Conservation (phyloP, 2,113 vertebrate species). For the Peromyscus polionotus region DNA sequence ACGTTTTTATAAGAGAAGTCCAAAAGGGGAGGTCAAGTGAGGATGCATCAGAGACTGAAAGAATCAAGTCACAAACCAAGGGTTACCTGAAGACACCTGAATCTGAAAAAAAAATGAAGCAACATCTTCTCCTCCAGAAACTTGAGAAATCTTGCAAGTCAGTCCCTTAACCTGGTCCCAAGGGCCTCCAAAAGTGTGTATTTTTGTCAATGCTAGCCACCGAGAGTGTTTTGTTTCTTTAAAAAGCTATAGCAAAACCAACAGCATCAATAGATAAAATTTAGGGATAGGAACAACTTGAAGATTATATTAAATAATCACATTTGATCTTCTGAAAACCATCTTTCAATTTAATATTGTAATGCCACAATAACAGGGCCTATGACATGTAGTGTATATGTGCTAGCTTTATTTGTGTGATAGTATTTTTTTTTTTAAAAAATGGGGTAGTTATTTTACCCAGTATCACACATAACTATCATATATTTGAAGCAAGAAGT, state of each 20-base stretch:
- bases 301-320: slow-evolving; percentile 13
- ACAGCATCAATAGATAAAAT: not conserved
- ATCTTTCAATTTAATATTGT: not conserved
- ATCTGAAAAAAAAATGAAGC: not conserved
- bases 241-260: not conserved
- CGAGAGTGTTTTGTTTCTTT: not conserved
- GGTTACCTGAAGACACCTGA: not conserved
- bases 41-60: not conserved
- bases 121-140: not conserved
- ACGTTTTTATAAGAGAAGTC: not conserved
- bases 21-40: not conserved
- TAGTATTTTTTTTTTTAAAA: not conserved
- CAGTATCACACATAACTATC: not conserved
- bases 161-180: not conserved
- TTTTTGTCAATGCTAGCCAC: not conserved
- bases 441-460: not conserved
- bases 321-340: not conserved
- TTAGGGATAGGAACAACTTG: not conserved
- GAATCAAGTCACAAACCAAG: not conserved
- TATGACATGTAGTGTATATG: not conserved
- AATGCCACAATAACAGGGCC: not conserved
- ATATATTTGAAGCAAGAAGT: not conserved
- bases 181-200: not conserved
- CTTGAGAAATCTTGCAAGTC: not conserved
- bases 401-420: not conserved